Conservation (phyloP, 2,797 vertebrate genomes). For the Alfaro cultratus region DNA sequence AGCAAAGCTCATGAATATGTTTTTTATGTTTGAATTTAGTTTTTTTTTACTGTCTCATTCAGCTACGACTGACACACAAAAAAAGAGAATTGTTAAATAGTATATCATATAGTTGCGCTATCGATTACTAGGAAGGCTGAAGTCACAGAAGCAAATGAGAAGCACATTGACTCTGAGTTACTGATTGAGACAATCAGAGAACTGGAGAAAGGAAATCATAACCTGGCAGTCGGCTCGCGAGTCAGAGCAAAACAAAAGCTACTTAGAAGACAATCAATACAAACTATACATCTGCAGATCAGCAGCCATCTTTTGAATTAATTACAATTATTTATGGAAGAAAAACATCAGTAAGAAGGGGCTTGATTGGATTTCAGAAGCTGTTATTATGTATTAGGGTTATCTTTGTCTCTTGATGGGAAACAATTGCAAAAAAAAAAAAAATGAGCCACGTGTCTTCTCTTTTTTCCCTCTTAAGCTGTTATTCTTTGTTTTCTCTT, state of each 20-base stretch:
- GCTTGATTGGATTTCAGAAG: conserved; percentile 1
- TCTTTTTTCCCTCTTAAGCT: not conserved
- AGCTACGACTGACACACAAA: not conserved
- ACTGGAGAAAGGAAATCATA: not conserved
- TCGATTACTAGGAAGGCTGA: not conserved
- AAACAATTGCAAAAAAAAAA: not conserved
- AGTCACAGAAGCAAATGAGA: not conserved
- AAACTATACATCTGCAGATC: not conserved
- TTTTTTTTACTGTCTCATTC: not conserved
- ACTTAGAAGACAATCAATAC: not conserved
- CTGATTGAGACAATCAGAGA: not conserved
- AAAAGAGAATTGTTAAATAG: not conserved
- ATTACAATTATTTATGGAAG: not conserved
- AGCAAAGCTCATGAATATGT: not conserved
- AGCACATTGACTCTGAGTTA: not conserved
- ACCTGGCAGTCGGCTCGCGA: not conserved
- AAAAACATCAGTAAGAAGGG: not conserved
- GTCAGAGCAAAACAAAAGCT: not conserved
- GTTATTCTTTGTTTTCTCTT: not conserved
- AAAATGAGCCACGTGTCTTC: not conserved
- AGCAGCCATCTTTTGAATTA: not conserved
- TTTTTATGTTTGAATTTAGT: not conserved
- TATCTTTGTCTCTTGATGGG: not conserved
- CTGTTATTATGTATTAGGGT: not conserved
- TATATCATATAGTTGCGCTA: not conserved